phyloP scores from a whole-genome alignment of 2,888 invertebrate species.

The Ichneumoninae sp. region DNA sequence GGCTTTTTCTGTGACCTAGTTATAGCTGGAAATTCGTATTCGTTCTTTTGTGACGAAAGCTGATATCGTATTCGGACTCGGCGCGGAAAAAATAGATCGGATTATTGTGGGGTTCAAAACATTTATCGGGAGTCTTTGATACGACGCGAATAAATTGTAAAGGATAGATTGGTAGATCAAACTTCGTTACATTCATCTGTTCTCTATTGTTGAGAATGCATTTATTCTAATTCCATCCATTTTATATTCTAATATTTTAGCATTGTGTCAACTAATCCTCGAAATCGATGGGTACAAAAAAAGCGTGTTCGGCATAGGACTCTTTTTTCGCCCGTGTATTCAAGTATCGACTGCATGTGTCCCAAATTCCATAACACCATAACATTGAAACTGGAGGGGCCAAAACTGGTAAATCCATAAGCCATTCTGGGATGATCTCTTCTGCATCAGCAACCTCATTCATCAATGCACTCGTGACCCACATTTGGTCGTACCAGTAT shows the following conservation, averaged over 20 bases:
- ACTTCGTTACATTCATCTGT: too few relatives aligned
- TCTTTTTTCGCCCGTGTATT: background rate
- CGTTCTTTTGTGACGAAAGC: too few relatives aligned
- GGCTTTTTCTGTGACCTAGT: background rate
- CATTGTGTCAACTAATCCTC: too few relatives aligned
- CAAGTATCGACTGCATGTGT: background rate
- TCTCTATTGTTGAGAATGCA: background rate
- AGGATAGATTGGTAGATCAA: too few relatives aligned
- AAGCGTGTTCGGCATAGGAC: background rate
- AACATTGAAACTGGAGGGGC: background rate
- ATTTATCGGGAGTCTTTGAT: background rate
- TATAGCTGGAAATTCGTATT: background rate
- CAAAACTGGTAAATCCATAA: conserved; percentile 2
- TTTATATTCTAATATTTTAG: background rate
- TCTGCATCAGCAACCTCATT: background rate
- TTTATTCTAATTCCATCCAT: background rate
- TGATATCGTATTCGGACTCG: too few relatives aligned
- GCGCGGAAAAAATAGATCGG: too few relatives aligned
- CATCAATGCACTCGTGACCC: background rate
- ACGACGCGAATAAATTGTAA: too few relatives aligned
- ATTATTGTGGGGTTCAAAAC: background rate
- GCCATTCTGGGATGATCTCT: background rate
- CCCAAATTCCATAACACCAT: background rate
- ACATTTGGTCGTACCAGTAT: conserved; percentile 43
- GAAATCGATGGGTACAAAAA: background rate